Conservation (phyloP, 2,797 vertebrate genomes). For the Eutrigla gurnardus region DNA sequence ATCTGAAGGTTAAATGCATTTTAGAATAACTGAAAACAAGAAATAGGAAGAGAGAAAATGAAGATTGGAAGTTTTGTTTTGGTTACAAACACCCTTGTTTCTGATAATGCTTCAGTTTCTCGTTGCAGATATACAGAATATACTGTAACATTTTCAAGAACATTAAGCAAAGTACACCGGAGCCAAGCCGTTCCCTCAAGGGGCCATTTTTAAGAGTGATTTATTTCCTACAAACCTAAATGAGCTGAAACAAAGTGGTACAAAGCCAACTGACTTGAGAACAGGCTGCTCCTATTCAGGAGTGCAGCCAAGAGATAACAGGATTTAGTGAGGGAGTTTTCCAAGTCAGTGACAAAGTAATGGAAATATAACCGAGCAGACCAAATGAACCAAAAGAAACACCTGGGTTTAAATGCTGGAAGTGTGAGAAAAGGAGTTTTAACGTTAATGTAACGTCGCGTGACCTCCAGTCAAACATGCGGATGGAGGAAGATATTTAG, state of each 20-base stretch:
- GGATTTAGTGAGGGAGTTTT: constrained; percentile 17
- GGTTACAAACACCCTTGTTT: background rate
- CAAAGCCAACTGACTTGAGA: constrained; percentile 4
- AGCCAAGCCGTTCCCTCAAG: background rate
- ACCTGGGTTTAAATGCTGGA: background rate
- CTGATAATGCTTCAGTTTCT: background rate
- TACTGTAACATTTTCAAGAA: background rate
- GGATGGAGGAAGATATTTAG: background rate
- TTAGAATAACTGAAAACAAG: background rate
- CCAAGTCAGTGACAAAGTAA: constrained; percentile 3
- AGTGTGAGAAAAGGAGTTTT: background rate
- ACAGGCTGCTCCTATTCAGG: background rate
- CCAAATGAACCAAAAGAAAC: background rate
- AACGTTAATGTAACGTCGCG: background rate
- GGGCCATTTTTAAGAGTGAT: constrained; percentile 1
- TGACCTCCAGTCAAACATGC: background rate
- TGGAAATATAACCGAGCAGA: background rate
- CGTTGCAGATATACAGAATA: background rate
- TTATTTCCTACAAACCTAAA: background rate
- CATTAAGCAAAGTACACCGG: background rate
- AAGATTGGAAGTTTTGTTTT: background rate
- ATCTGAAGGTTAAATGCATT: background rate
- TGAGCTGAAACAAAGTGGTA: constrained; percentile 12
- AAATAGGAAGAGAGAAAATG: background rate
- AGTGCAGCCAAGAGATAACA: background rate